Evolutionary conservation across 2,888 invertebrate species (phyloP).

Genomic region (Pelosia muscerda): DNA sequence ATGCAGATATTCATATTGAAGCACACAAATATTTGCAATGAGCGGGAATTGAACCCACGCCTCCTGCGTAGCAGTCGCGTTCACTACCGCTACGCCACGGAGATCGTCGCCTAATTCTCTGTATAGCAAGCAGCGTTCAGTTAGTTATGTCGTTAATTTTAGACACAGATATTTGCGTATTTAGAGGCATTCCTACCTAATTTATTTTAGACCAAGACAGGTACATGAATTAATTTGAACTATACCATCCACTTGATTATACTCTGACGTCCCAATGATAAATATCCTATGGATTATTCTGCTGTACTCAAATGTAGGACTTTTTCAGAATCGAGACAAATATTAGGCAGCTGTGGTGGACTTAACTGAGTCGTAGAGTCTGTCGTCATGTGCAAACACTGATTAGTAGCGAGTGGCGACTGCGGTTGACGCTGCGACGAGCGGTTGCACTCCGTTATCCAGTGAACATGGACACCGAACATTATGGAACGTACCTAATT

Average conservation of each 20-base stretch:
- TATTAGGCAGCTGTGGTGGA: constrained; percentile 26
- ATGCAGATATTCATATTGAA: no score
- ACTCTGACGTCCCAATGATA: no score
- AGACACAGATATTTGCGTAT: not conserved
- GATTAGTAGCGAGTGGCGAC: constrained; percentile 63
- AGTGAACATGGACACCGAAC: constrained; percentile 29
- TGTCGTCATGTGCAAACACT: constrained; percentile 59
- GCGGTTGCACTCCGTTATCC: constrained; percentile 37
- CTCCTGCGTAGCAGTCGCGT: no score
- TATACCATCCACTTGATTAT: no score
- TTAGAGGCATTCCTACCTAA: not conserved
- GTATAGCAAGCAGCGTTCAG: not conserved
- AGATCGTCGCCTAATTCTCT: no score
- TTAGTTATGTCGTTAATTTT: not conserved
- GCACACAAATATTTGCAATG: no score
- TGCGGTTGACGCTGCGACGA: constrained; percentile 57
- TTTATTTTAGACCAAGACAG: not conserved
- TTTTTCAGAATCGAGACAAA: constrained; percentile 12
- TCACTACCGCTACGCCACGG: no score
- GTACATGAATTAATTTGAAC: no score
- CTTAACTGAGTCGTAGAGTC: constrained; percentile 28
- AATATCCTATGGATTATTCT: no score
- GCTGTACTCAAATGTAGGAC: not conserved
- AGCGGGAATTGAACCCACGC: no score
- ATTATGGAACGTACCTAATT: not conserved